Conservation (phyloP, 1,140 invertebrate species). For the Trachelipus rathkii region DNA sequence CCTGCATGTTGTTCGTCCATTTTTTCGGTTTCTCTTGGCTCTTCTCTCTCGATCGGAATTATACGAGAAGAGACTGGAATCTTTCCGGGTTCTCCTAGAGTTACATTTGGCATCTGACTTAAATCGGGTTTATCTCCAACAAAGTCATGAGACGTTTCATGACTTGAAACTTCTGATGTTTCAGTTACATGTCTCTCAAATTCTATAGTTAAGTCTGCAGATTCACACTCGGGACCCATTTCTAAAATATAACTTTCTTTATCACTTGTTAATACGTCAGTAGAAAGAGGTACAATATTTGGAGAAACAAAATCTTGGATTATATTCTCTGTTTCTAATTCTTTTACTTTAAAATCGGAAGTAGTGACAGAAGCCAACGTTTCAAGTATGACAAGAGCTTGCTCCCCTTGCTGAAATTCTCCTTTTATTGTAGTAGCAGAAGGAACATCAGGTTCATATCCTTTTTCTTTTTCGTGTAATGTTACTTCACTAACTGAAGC, state of each 20-base stretch:
- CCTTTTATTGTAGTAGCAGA: background rate
- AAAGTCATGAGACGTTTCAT: background rate
- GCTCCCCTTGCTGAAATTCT: background rate
- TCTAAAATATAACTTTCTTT: background rate
- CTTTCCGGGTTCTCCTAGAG: background rate
- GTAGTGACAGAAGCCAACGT: background rate
- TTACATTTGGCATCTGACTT: background rate
- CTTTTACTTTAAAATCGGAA: background rate
- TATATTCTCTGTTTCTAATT: constrained; percentile 26
- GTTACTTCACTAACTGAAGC: constrained; percentile 48
- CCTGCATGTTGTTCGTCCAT: background rate
- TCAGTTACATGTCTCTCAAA: background rate
- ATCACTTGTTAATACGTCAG: background rate
- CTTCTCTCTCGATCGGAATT: background rate
- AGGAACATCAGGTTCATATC: background rate
- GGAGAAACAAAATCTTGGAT: constrained; percentile 45
- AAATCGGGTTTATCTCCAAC: background rate
- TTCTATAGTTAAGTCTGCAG: background rate
- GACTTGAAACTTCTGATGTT: background rate
- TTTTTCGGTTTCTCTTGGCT: background rate
- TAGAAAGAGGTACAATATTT: background rate
- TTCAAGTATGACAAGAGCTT: background rate
- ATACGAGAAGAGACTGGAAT: background rate
- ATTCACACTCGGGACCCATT: background rate
- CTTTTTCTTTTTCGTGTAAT: constrained; percentile 42